Conservation (phyloP, 2,113 vertebrate genomes). For the Oryctolagus cuniculus region DNA sequence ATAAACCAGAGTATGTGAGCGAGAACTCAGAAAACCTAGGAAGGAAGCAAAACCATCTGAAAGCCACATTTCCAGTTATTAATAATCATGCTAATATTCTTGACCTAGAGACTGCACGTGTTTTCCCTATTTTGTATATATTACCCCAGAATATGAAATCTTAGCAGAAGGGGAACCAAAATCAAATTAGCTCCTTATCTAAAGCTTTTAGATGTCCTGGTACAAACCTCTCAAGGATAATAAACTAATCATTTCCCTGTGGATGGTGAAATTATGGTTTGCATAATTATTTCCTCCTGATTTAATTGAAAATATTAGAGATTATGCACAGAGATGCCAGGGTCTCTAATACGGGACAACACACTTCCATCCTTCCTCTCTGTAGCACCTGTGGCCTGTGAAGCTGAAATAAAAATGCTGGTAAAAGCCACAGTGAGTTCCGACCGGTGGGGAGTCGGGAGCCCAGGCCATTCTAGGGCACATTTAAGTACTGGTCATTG, state of each 20-base stretch:
- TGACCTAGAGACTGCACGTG: constrained; percentile 19
- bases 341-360: background rate
- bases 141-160: constrained; percentile 68
- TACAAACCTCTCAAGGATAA: constrained; percentile 61
- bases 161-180: constrained; percentile 62
- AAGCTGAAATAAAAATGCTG: background rate
- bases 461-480: background rate
- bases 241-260: constrained; percentile 69
- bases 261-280: constrained; percentile 62
- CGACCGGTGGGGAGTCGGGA: background rate
- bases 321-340: background rate
- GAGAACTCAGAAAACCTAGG: background rate
- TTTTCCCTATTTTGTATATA: constrained; percentile 28
- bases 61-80: constrained; percentile 37
- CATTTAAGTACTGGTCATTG: background rate
- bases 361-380: background rate
- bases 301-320: constrained; percentile 69
- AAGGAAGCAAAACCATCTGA: background rate
- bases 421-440: background rate
- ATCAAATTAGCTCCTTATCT: constrained; percentile 76
- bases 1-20: constrained; percentile 8
- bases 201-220: constrained; percentile 71
- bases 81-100: constrained; percentile 39
- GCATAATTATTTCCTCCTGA: constrained; percentile 69
- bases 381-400: background rate